Evolutionary conservation across 2,113 vertebrate species (phyloP), one percentile per base, ranked within the genome.

Genomic region (Riparia riparia): DNA sequence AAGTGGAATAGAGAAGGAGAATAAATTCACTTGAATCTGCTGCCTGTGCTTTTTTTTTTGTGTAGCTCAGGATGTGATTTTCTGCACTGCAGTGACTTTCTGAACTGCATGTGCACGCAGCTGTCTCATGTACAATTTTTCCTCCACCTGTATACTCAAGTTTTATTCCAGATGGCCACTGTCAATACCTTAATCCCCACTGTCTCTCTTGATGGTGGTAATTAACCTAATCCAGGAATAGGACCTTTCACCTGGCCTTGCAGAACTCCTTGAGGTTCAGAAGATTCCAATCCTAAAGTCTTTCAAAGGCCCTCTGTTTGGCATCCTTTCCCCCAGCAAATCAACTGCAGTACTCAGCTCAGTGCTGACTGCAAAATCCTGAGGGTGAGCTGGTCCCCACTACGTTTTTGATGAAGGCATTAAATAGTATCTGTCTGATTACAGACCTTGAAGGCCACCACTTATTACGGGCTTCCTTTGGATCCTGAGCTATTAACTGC

Each of bases 21-120:
- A 58, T n/a, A 32, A 28, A 9, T 1, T 82, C 9, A 5, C 6
- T n/a, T 3, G 5, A 6, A 6, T 21, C 31, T 60, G 12, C 45
- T 44, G 17, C 7, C 6, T 15, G 16, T 0, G 0, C 0, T 61
- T 28, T 72, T 37, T 72, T 37, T 64, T 80, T 56, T 7, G 49
- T 34, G 28, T 13, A 71, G 20, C 17, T 10, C 14, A n/a, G 41
- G 29, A 31, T 17, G 10, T 14, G 24, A 25, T 3, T 64, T 68
- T 63, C 50, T 69, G 51, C n/a, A 45, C 14, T 53, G n/a, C 18
- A 13, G 53, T n/a, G 49, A 41, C 4, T 64, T 68, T 63, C 50
- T 69, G 51, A 39, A 45, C 14, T 53, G n/a, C 18, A 13, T 49
- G 26, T 1, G 10, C 5, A 17, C 5, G 6, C 10, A 65, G 14